A percentile compares a stretch with the other conserved stretches of the same genome.
Conservation (phyloP, 2,888 invertebrate species). For the Eilema sororculum region DNA sequence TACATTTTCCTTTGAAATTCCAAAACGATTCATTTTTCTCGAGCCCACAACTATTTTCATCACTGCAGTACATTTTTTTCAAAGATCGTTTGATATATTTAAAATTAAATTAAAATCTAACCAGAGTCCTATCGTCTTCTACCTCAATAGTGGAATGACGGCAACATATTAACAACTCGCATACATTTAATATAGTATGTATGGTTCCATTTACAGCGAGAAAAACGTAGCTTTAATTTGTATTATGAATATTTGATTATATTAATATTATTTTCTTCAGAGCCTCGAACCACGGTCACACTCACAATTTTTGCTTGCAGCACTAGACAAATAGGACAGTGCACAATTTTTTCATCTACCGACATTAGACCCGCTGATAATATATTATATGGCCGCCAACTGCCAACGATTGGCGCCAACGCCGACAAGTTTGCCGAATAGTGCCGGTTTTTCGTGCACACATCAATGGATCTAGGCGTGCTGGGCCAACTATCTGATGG, state of each 20-base stretch:
- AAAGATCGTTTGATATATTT: neutral
- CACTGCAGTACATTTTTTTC: conserved; percentile 18
- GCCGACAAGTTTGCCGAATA: too few species aligned
- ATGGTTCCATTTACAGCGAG: neutral
- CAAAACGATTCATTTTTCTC: conserved; percentile 30
- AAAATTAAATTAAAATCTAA: neutral
- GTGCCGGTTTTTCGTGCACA: too few species aligned
- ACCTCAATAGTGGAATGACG: neutral
- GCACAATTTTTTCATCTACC: too few species aligned
- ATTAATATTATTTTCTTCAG: too few species aligned
- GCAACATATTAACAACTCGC: neutral
- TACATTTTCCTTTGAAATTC: conserved; percentile 50
- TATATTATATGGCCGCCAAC: too few species aligned
- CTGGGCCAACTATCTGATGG: too few species aligned
- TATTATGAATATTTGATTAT: neutral
- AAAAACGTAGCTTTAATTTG: neutral
- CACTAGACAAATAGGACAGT: too few species aligned
- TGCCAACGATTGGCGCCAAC: too few species aligned
- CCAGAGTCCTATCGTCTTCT: neutral
- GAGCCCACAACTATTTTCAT: conserved; percentile 14
- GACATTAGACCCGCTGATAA: too few species aligned
- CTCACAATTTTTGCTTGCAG: too few species aligned
- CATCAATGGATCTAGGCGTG: too few species aligned
- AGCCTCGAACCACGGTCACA: neutral
- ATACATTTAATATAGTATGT: neutral